Percentiles rank a stretch among this genome's conserved stretches.
Evolutionary conservation across 2,113 vertebrate species (phyloP).

Genomic region (Tamias sibiricus): DNA sequence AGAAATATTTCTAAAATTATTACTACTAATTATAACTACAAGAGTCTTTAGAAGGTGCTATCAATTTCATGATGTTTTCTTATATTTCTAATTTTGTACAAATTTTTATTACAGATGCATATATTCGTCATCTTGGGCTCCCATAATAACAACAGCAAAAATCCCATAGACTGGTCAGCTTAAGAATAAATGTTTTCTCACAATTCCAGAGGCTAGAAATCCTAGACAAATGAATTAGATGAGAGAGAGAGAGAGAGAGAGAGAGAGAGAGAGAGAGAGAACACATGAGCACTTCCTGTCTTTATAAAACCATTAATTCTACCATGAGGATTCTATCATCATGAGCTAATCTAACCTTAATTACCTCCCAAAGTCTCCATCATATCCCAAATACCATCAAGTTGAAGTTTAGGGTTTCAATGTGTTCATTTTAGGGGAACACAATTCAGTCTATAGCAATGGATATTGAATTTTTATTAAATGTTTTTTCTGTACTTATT

Average conservation of each 20-base stretch:
- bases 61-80: neutral
- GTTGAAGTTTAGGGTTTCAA: neutral
- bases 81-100: neutral
- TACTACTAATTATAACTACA: neutral
- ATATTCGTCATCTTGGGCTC: neutral
- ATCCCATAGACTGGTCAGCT: neutral
- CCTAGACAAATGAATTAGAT: neutral
- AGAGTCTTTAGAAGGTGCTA: neutral
- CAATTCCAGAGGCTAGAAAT: neutral
- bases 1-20: conserved; percentile 25
- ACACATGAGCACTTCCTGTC: neutral
- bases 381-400: neutral
- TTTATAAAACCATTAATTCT: neutral
- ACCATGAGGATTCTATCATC: neutral
- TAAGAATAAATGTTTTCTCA: conserved; percentile 14
- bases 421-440: neutral
- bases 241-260: no score
- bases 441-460: neutral
- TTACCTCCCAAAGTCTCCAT: neutral
- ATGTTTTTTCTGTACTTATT: neutral
- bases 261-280: no score
- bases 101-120: neutral
- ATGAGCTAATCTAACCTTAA: neutral
- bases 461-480: neutral
- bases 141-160: neutral